Evolutionary conservation across 2,888 invertebrate species (phyloP).

Genomic region (Monochamus alternatus): DNA sequence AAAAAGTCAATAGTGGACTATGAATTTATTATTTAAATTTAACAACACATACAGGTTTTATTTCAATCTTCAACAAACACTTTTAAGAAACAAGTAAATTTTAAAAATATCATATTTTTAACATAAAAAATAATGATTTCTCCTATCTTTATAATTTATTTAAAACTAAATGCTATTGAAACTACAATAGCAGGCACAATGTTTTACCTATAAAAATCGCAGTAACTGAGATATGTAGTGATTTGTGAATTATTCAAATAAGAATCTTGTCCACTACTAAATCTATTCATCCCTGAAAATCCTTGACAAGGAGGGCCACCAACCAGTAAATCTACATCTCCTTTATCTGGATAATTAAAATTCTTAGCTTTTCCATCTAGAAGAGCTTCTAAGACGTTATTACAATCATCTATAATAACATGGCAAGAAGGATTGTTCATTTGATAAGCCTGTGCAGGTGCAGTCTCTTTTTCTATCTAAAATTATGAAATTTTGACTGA

Average conservation of each 20-base stretch:
- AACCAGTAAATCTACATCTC: conserved; percentile 87
- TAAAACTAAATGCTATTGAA: background rate
- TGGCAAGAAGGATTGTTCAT: conserved; percentile 82
- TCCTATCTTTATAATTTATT: no score
- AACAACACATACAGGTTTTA: no score
- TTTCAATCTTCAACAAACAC: no score
- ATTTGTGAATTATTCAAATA: conserved; percentile 91
- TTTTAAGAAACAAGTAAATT: no score
- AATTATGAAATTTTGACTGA: conserved; percentile 21
- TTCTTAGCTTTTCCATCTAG: conserved; percentile 73
- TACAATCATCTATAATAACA: conserved; percentile 90
- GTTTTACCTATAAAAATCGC: conserved; percentile 82
- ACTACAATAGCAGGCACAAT: background rate
- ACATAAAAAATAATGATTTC: no score
- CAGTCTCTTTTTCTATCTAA: conserved; percentile 81
- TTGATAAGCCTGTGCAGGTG: conserved; percentile 86
- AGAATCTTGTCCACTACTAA: conserved; percentile 88
- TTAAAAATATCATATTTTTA: no score
- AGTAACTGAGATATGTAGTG: conserved; percentile 86
- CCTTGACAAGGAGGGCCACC: conserved; percentile 94
- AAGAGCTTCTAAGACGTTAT: conserved; percentile 78
- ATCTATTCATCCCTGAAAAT: conserved; percentile 91
- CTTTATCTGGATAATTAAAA: conserved; percentile 78
- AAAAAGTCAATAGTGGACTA: no score
- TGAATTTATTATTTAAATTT: no score